phyloP scores from a whole-genome alignment of 2,888 invertebrate species.

The Lutraria lutraria region DNA sequence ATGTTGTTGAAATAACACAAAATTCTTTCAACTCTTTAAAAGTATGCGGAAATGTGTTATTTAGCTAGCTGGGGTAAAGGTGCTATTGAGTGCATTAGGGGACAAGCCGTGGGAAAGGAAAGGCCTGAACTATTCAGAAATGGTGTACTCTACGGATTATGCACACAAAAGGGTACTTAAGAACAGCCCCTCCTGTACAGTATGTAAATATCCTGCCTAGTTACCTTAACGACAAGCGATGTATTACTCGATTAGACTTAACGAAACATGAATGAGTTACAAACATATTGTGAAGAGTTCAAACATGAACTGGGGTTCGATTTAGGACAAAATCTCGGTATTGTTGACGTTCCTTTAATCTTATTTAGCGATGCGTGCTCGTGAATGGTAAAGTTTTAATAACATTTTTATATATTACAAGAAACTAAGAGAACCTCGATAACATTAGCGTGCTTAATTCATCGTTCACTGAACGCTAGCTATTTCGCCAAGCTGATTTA shows the following conservation, averaged over 20 bases:
- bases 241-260: neutral
- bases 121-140: neutral
- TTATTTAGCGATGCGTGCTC: constrained; percentile 26
- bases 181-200: neutral
- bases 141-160: neutral
- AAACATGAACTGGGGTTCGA: constrained; percentile 8
- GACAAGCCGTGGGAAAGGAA: constrained; percentile 3
- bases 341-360: constrained; percentile 30
- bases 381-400: constrained; percentile 41
- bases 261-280: neutral
- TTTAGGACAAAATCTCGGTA: neutral
- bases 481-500: constrained; percentile 28
- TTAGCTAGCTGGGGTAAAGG: neutral
- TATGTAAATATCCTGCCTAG: neutral
- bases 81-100: neutral
- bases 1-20: neutral
- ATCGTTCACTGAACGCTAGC: constrained; percentile 3
- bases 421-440: constrained; percentile 5
- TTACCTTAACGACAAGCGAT: neutral
- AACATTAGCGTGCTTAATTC: constrained; percentile 26
- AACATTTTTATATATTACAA: constrained; percentile 14
- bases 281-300: neutral
- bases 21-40: neutral
- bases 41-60: neutral
- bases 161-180: neutral